phyloP scores from a whole-genome alignment of 1,140 invertebrate species.

The Diabrotica undecimpunctata region DNA sequence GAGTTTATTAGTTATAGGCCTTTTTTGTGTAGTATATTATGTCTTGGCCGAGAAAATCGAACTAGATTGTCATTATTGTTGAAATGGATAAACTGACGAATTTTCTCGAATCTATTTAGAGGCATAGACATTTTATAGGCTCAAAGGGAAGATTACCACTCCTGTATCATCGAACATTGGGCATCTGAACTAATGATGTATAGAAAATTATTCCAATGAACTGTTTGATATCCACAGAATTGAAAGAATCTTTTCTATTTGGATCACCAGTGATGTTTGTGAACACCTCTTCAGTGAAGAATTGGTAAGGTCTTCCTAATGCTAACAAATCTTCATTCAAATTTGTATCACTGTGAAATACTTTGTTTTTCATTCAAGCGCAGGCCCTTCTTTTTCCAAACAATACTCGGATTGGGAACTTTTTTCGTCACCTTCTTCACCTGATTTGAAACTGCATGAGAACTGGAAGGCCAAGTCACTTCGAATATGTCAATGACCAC shows the following conservation, averaged over 20 bases:
- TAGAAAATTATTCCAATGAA: background rate
- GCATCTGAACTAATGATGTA: background rate
- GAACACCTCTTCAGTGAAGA: background rate
- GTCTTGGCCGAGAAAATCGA: background rate
- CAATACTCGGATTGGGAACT: too few species aligned
- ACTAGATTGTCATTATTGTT: background rate
- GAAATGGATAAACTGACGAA: too few species aligned
- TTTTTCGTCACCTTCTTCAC: too few species aligned
- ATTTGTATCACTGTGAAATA: background rate
- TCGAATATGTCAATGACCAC: background rate
- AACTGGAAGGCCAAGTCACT: background rate
- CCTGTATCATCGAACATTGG: too few species aligned
- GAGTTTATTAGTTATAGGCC: background rate
- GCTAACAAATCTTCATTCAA: conserved; percentile 4
- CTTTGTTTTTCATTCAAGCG: background rate
- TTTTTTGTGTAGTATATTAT: background rate
- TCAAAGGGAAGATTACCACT: too few species aligned
- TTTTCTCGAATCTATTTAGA: too few species aligned
- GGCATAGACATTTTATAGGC: too few species aligned
- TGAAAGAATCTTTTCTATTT: conserved; percentile 3
- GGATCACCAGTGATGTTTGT: conserved; percentile 3
- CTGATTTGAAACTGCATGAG: background rate
- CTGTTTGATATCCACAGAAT: too few species aligned
- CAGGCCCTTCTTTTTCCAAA: background rate
- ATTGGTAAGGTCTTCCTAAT: background rate